These are phyloP conservation scores for Drosophila ananassae DNA, from an alignment of 1,140 invertebrate species.

Conservation along the genomic window DNA sequence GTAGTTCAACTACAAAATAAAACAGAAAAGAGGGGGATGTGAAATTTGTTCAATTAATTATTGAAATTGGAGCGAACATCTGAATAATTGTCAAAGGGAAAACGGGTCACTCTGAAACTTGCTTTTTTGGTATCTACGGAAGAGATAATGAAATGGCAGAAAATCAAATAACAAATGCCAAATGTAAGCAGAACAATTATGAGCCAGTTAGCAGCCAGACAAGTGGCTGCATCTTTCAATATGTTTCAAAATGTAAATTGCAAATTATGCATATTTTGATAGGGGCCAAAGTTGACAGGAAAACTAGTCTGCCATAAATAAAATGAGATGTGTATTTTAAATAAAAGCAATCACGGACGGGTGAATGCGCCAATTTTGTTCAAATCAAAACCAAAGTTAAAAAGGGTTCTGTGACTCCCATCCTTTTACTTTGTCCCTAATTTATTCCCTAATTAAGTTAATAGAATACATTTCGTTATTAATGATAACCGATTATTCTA, in stretches of 20 bases:
- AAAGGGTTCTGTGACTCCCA: neutral
- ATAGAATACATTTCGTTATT: slow-evolving; percentile 1
- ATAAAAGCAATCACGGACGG: too few species aligned
- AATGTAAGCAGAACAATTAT: slow-evolving; percentile 34
- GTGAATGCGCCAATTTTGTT: neutral
- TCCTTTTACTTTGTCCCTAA: neutral
- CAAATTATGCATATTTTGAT: slow-evolving; percentile 66
- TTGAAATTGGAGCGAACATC: slow-evolving; percentile 48
- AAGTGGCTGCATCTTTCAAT: slow-evolving; percentile 19
- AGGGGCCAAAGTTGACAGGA: slow-evolving; percentile 23
- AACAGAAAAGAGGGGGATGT: neutral
- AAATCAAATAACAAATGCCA: slow-evolving; percentile 41
- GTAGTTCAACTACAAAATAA: slow-evolving; percentile 54
- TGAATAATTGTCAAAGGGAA: slow-evolving; percentile 41
- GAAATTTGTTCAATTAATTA: slow-evolving; percentile 62
- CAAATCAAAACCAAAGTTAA: too few species aligned
- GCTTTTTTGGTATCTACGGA: neutral
- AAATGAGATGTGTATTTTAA: slow-evolving; percentile 8
- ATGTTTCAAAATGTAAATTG: slow-evolving; percentile 44
- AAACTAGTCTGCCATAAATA: slow-evolving; percentile 38
- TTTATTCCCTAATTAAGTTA: neutral
- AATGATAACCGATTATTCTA: slow-evolving; percentile 6
- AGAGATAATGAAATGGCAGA: slow-evolving; percentile 19
- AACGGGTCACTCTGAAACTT: slow-evolving; percentile 7
- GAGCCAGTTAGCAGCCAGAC: slow-evolving; percentile 5